A percentile compares a stretch with the other conserved stretches of the same genome.
phyloP scores from a whole-genome alignment of 2,113 vertebrate species.

The Xenopus laevis region DNA sequence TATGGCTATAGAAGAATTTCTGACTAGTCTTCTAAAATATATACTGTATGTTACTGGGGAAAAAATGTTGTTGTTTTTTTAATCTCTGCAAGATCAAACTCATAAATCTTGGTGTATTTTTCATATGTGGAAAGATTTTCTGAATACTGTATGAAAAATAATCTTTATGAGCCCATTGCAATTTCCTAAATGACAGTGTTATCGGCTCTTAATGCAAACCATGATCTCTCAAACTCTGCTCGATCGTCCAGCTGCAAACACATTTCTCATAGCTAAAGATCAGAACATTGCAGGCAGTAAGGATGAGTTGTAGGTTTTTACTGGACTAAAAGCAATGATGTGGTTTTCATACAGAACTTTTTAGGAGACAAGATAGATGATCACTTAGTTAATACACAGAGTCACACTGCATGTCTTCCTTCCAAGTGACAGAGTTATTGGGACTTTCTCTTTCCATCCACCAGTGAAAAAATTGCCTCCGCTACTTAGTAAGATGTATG shows the following conservation, averaged over 20 bases:
- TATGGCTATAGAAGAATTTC: neutral
- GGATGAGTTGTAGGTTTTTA: slow-evolving; percentile 1
- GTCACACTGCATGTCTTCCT: neutral
- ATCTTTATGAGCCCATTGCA: neutral
- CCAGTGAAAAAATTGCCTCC: neutral
- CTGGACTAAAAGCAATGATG: slow-evolving; percentile 1
- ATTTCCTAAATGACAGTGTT: slow-evolving; percentile 17
- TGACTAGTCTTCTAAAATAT: neutral
- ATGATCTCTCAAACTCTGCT: neutral
- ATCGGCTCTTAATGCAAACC: slow-evolving; percentile 15
- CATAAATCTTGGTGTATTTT: neutral
- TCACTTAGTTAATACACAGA: neutral
- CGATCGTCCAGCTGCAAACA: slow-evolving; percentile 13
- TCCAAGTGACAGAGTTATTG: neutral
- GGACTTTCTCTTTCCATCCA: neutral
- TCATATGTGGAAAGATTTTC: slow-evolving; percentile 2
- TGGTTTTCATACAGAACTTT: slow-evolving; percentile 2
- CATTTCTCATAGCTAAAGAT: slow-evolving; percentile 1
- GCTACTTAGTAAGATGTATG: neutral
- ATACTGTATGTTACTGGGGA: neutral
- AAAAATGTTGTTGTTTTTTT: neutral
- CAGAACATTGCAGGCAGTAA: neutral
- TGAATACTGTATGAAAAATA: neutral
- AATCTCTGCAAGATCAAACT: neutral
- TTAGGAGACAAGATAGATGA: neutral